A percentile compares a stretch with the other conserved stretches of the same genome.
These are phyloP conservation scores for Philopotamus ludificatus DNA, from an alignment of 1,140 invertebrate species.

Conservation along the genomic window DNA sequence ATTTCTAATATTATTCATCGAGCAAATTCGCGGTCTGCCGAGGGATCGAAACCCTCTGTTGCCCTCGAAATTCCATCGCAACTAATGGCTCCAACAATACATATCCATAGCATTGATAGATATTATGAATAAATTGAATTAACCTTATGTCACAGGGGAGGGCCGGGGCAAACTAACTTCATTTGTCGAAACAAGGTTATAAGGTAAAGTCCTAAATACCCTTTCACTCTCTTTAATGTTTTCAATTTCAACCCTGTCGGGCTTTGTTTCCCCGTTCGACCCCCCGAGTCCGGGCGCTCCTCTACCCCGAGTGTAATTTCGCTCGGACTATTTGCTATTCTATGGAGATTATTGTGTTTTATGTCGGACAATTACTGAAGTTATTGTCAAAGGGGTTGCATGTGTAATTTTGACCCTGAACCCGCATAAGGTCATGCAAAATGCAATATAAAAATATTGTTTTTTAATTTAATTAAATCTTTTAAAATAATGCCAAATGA, in stretches of 20 bases:
- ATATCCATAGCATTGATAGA: neutral
- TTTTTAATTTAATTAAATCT: too few relatives aligned
- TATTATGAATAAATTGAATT: neutral
- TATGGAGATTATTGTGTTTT: neutral
- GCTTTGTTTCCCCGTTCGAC: neutral
- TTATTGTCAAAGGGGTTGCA: neutral
- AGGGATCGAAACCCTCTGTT: too few relatives aligned
- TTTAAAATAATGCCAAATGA: too few relatives aligned
- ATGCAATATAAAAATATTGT: too few relatives aligned
- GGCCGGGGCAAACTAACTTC: neutral
- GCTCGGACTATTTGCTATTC: neutral
- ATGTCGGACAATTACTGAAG: neutral
- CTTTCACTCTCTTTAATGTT: neutral
- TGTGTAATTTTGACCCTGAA: too few relatives aligned
- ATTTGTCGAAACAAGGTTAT: neutral
- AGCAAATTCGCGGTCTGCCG: too few relatives aligned
- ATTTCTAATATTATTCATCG: too few relatives aligned
- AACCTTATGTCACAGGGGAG: too few relatives aligned
- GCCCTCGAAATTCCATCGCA: neutral
- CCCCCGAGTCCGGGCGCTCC: neutral
- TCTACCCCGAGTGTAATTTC: neutral
- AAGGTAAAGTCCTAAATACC: too few relatives aligned
- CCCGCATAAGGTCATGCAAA: too few relatives aligned
- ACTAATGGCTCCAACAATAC: neutral
- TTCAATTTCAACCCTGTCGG: neutral